These are phyloP conservation scores for Rhinogobio ventralis DNA, from an alignment of 2,797 vertebrate species.

Conservation along the genomic window DNA sequence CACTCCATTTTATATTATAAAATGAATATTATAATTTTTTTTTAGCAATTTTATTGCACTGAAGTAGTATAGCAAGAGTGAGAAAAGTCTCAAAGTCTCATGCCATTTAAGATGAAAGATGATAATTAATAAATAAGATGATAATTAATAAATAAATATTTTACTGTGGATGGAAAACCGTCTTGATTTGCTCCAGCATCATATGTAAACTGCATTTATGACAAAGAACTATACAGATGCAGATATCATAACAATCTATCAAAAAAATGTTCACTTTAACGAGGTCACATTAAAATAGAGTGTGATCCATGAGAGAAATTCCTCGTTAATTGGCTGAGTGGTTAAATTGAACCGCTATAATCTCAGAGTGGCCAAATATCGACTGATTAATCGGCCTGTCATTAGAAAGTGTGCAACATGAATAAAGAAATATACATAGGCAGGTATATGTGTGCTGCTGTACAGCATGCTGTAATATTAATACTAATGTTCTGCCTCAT, in stretches of 20 bases:
- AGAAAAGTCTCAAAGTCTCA: neutral
- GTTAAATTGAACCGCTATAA: neutral
- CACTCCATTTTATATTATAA: too few relatives aligned
- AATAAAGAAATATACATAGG: neutral
- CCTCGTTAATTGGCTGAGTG: neutral
- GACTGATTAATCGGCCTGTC: neutral
- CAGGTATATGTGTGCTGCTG: neutral
- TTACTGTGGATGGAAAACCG: too few relatives aligned
- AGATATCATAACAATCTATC: too few relatives aligned
- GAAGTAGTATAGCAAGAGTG: neutral
- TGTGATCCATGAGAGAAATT: neutral
- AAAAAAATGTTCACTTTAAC: too few relatives aligned
- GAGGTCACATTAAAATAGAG: neutral
- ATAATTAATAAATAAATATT: neutral
- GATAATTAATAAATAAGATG: too few relatives aligned
- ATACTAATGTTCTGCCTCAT: neutral
- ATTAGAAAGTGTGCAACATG: neutral
- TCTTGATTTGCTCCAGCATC: too few relatives aligned
- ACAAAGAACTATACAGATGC: too few relatives aligned
- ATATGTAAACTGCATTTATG: too few relatives aligned
- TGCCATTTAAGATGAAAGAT: neutral
- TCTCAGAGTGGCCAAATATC: neutral
- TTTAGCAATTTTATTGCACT: neutral
- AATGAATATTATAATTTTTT: neutral
- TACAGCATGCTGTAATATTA: slow-evolving; percentile 16